These are phyloP conservation scores for Scortum barcoo DNA, from an alignment of 2,113 vertebrate genomes.

Conservation along the genomic window DNA sequence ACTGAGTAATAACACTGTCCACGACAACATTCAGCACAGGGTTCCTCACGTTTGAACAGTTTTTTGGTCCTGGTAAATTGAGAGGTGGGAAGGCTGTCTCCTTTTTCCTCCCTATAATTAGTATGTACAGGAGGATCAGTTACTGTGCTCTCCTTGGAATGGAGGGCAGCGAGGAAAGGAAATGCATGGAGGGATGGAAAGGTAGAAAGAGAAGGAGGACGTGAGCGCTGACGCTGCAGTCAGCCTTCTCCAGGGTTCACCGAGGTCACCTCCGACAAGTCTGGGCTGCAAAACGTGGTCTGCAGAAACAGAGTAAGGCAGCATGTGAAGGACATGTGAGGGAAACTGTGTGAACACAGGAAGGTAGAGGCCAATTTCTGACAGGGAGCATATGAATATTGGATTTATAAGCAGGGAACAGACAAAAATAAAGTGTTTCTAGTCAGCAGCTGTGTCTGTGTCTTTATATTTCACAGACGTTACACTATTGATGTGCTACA, in stretches of 20 bases:
- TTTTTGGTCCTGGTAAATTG: constrained; percentile 44
- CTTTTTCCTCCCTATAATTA: constrained; percentile 55
- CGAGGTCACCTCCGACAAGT: constrained; percentile 18
- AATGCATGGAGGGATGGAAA: constrained; percentile 9
- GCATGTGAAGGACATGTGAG: constrained; percentile 3
- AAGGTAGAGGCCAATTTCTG: background rate
- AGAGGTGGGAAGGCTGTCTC: constrained; percentile 35
- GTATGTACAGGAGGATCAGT: constrained; percentile 69
- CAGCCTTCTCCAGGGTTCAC: constrained; percentile 28
- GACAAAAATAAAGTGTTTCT: constrained; percentile 32
- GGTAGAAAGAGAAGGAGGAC: background rate
- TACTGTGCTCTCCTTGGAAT: constrained; percentile 54
- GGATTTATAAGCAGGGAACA: background rate
- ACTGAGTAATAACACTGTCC: background rate
- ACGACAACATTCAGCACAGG: background rate
- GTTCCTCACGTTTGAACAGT: constrained; percentile 10
- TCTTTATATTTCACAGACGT: constrained; percentile 4
- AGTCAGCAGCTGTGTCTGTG: constrained; percentile 23
- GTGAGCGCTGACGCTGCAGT: constrained; percentile 29
- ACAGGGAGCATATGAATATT: constrained; percentile 5
- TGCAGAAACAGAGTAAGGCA: constrained; percentile 4
- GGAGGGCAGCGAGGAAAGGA: constrained; percentile 28
- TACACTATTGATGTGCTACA: background rate
- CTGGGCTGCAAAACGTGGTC: constrained; percentile 5
- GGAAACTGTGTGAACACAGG: constrained; percentile 10